Percentiles rank a stretch among this genome's conserved stretches.
These are phyloP conservation scores for Drosophila novamexicana DNA, from an alignment of 1,140 invertebrate genomes.

Conservation along the genomic window DNA sequence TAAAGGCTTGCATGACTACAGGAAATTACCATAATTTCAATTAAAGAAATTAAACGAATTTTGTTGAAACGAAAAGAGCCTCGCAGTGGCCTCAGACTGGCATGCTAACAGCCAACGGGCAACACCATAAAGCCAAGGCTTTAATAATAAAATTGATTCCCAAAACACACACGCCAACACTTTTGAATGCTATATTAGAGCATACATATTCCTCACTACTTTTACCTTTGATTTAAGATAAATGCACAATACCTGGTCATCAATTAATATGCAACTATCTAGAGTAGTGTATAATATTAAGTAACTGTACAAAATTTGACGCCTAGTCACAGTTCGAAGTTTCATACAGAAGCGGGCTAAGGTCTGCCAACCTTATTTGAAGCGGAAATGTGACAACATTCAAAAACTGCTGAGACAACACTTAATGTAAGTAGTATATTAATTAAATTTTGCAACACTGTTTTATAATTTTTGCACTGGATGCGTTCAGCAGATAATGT, in stretches of 20 bases:
- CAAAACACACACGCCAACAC: background rate
- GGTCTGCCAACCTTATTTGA: background rate
- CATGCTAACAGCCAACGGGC: constrained; percentile 24
- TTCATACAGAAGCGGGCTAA: background rate
- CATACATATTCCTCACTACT: no score
- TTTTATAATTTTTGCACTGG: background rate
- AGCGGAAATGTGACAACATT: background rate
- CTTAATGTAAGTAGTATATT: no score
- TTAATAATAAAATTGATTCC: constrained; percentile 47
- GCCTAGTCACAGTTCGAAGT: background rate
- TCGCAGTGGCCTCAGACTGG: constrained; percentile 12
- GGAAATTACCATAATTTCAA: constrained; percentile 83
- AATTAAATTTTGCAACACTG: background rate
- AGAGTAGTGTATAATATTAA: no score
- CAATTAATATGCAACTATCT: no score
- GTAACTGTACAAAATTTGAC: no score
- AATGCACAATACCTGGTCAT: no score
- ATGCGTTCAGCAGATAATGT: background rate
- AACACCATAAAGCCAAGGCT: constrained; percentile 34
- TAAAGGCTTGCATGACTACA: constrained; percentile 75
- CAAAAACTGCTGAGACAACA: background rate
- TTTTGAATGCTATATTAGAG: background rate
- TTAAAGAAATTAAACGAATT: constrained; percentile 82
- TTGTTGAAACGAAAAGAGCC: constrained; percentile 54
- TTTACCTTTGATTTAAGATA: no score